Percentiles rank a stretch among this genome's conserved stretches.
Evolutionary conservation across 2,888 invertebrate species (phyloP).

Genomic region (Miltochrista miniata): DNA sequence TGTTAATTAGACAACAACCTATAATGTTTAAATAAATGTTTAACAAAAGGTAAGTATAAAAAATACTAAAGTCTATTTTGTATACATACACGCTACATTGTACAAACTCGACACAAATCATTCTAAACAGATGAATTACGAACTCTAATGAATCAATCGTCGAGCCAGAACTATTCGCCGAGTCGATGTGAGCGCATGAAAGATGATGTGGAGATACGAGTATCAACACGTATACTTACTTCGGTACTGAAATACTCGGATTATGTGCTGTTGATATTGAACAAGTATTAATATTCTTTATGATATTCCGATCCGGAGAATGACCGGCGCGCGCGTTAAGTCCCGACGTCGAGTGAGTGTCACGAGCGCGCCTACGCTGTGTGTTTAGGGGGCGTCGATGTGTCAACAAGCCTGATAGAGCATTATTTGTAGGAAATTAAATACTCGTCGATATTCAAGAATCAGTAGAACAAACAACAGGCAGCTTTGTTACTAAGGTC

Average conservation of each 20-base stretch:
- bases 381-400: background rate
- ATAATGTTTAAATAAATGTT: no score
- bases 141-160: background rate
- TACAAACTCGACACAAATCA: no score
- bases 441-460: background rate
- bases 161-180: background rate
- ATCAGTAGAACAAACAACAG: background rate
- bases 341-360: background rate
- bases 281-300: background rate
- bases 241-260: background rate
- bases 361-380: background rate
- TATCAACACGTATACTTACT: background rate
- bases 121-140: no score
- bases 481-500: background rate
- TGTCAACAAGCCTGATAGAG: background rate
- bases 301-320: background rate
- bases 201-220: slow-evolving; percentile 1
- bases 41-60: no score
- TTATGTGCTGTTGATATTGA: background rate
- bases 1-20: no score
- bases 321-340: background rate
- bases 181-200: background rate
- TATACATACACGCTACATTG: background rate
- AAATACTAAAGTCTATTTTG: background rate
- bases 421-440: background rate